These are phyloP conservation scores for Miniopterus natalensis DNA, from an alignment of 2,113 vertebrate genomes.

Conservation along the genomic window DNA sequence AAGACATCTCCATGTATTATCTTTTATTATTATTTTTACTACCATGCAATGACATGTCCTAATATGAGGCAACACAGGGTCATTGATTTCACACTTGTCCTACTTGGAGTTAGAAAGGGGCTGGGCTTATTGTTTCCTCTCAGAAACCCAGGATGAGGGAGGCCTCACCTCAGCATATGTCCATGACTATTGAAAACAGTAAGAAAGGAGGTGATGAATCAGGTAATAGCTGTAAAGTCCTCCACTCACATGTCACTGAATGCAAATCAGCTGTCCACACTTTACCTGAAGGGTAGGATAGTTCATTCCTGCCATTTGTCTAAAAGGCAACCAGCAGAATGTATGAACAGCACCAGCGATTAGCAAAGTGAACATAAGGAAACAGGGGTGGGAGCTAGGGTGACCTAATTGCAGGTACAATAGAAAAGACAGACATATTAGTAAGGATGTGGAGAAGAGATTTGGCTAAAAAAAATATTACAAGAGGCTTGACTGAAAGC, in stretches of 20 bases:
- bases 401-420: neutral
- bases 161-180: neutral
- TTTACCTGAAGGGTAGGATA: neutral
- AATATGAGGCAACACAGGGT: neutral
- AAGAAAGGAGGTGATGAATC: neutral
- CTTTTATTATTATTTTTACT: neutral
- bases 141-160: neutral
- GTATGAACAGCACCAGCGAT: neutral
- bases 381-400: rapidly evolving
- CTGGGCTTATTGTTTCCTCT: neutral
- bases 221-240: neutral
- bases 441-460: neutral
- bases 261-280: neutral
- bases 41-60: neutral
- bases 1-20: neutral
- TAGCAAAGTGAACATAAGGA: neutral
- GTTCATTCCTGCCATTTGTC: neutral
- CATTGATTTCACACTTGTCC: neutral
- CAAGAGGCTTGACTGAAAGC: neutral
- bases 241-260: neutral
- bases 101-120: neutral
- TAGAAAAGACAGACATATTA: neutral
- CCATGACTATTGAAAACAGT: neutral
- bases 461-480: neutral
- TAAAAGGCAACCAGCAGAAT: neutral